phyloP scores from a whole-genome alignment of 2,113 vertebrate species.

The Sylvilagus bachmani region DNA sequence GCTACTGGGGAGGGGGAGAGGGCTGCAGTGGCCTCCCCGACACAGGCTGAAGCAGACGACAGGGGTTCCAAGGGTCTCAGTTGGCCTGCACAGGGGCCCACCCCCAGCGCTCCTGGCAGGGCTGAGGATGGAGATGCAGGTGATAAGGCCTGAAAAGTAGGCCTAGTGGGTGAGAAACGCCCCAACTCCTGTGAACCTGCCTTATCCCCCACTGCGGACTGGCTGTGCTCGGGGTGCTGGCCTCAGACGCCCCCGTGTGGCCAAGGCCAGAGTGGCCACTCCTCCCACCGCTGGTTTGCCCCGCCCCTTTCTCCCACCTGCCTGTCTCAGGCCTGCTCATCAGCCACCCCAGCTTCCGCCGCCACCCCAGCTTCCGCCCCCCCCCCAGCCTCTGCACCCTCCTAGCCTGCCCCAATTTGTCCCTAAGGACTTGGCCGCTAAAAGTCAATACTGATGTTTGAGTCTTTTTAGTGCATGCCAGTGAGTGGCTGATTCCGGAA shows the following conservation, averaged over 20 bases:
- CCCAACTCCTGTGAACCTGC: conserved; percentile 69
- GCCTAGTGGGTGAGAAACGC: conserved; percentile 75
- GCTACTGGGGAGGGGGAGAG: neutral
- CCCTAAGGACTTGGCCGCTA: neutral
- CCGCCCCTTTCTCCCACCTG: neutral
- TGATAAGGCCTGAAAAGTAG: conserved; percentile 79
- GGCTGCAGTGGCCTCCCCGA: neutral
- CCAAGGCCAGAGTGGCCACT: neutral
- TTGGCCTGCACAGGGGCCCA: neutral
- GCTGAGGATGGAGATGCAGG: conserved; percentile 76
- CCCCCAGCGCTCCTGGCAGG: neutral
- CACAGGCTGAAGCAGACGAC: neutral
- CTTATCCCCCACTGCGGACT: neutral
- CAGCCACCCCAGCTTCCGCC: neutral
- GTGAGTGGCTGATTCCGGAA: neutral
- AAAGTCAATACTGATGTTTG: neutral
- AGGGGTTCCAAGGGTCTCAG: neutral
- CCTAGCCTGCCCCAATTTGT: neutral
- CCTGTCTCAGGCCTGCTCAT: neutral
- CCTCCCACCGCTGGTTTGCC: neutral
- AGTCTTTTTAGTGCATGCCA: neutral
- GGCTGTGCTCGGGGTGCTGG: neutral
- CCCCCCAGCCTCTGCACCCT: neutral
- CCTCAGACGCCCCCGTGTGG: neutral
- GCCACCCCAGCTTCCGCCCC: neutral